A percentile compares a stretch with the other conserved stretches of the same genome.
phyloP scores from a whole-genome alignment of 2,888 invertebrate species.

The Stenurella melanura region DNA sequence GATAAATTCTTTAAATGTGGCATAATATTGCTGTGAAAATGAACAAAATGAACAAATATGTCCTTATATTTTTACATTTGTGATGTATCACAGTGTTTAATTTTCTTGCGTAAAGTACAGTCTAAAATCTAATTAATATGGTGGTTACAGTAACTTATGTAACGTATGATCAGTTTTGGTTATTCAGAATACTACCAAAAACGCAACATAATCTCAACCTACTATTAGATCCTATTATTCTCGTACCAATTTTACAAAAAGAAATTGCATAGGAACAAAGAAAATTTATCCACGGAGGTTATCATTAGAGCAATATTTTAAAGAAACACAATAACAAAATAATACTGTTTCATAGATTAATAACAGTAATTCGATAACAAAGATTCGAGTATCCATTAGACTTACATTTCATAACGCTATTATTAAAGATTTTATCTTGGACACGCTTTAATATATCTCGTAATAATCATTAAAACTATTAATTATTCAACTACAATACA shows the following conservation, averaged over 20 bases:
- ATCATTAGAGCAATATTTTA: conserved; percentile 42
- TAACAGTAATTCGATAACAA: conserved; percentile 54
- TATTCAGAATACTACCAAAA: neutral
- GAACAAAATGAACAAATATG: too few relatives aligned
- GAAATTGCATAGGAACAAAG: conserved; percentile 50
- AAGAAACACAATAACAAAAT: conserved; percentile 51
- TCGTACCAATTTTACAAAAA: conserved; percentile 18
- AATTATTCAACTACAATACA: conserved; percentile 52
- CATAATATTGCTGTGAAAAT: too few relatives aligned
- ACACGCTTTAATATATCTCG: conserved; percentile 54
- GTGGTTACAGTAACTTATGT: too few relatives aligned
- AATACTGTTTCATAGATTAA: conserved; percentile 48
- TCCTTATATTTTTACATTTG: too few relatives aligned
- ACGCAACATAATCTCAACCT: neutral
- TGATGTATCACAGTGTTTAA: too few relatives aligned
- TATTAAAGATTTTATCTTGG: conserved; percentile 54
- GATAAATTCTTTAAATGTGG: too few relatives aligned
- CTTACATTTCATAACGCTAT: conserved; percentile 50
- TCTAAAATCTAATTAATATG: too few relatives aligned
- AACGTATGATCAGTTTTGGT: neutral
- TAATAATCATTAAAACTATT: conserved; percentile 55
- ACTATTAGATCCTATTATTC: neutral
- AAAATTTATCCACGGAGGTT: conserved; percentile 43
- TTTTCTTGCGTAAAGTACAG: too few relatives aligned
- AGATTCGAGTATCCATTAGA: conserved; percentile 53